Conservation (phyloP, 1,140 invertebrate species). For the Nephila pilipes region DNA sequence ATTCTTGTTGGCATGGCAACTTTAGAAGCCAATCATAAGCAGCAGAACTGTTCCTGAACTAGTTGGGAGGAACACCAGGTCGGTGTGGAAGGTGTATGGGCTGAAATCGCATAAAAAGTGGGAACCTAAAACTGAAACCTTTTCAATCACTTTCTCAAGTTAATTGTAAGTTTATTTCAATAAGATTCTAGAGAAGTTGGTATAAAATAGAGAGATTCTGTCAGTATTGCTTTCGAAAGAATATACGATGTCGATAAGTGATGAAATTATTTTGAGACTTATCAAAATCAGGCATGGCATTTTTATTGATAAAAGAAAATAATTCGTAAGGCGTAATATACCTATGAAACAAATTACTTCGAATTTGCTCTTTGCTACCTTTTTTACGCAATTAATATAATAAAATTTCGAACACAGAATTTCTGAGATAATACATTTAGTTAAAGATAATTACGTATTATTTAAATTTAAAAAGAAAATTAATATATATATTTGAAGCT, state of each 20-base stretch:
- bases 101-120: slow-evolving; percentile 46
- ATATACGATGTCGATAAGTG: not conserved
- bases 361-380: no score
- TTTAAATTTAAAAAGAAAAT: no score
- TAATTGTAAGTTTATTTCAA: not conserved
- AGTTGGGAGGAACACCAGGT: slow-evolving; percentile 21
- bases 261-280: not conserved
- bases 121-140: not conserved
- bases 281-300: not conserved
- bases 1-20: slow-evolving; percentile 71
- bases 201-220: not conserved
- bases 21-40: slow-evolving; percentile 75
- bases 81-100: slow-evolving; percentile 18
- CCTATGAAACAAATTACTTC: no score
- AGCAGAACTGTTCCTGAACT: slow-evolving; percentile 68
- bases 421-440: no score
- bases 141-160: not conserved
- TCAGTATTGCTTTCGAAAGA: not conserved
- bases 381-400: no score
- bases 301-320: no score
- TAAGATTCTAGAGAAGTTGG: not conserved
- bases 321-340: no score
- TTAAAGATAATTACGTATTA: no score
- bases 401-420: no score
- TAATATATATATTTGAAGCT: no score